Percentiles rank a stretch among this genome's conserved stretches.
phyloP scores from a whole-genome alignment of 2,113 vertebrate genomes.

The Forbesichthys agassizii region DNA sequence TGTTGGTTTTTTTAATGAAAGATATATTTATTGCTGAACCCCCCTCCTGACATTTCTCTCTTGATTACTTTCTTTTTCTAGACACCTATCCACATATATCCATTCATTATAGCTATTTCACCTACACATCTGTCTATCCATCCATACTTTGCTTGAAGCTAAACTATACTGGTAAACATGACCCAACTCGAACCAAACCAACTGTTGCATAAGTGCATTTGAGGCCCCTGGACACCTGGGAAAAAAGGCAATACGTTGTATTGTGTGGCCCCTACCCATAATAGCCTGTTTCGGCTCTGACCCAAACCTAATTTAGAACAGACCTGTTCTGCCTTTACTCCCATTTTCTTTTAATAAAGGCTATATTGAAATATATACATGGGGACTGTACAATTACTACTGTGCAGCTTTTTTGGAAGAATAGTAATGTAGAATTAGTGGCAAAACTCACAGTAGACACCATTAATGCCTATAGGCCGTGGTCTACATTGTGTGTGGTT shows the following conservation, averaged over 20 bases:
- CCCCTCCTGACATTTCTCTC: too few relatives aligned
- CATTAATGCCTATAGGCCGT: too few relatives aligned
- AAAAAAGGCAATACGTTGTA: background rate
- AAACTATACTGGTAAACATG: background rate
- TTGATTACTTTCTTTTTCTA: too few relatives aligned
- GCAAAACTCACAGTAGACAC: background rate
- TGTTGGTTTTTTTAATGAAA: slow-evolving; percentile 8
- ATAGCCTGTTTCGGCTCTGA: slow-evolving; percentile 15
- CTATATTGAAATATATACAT: background rate
- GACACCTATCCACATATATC: too few relatives aligned
- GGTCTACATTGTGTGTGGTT: too few relatives aligned
- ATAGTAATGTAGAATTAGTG: background rate
- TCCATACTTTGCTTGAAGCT: background rate
- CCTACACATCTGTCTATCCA: background rate
- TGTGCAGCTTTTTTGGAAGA: too few relatives aligned
- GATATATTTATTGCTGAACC: too few relatives aligned
- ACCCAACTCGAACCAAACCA: background rate
- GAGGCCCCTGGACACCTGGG: slow-evolving; percentile 17
- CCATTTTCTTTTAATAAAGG: background rate
- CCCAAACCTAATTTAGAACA: background rate
- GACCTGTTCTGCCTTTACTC: background rate
- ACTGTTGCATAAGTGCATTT: slow-evolving; percentile 48
- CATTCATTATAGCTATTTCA: background rate
- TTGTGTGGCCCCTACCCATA: background rate
- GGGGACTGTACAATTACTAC: background rate